These are phyloP conservation scores for Trogon melanurus DNA, from an alignment of 2,113 vertebrate species.

Conservation along the genomic window DNA sequence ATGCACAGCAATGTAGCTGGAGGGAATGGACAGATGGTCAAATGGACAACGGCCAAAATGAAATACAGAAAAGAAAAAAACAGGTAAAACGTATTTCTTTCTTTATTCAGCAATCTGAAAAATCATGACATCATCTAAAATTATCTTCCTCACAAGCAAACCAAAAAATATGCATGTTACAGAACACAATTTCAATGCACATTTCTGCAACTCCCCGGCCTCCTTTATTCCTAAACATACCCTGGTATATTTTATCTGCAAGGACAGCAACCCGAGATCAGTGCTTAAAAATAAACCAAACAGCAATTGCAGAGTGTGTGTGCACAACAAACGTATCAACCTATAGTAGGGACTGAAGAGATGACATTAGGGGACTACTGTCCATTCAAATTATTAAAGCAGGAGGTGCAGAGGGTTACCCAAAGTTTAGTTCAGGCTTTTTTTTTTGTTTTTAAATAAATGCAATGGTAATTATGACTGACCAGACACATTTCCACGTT, in stretches of 20 bases:
- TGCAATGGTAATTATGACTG: neutral
- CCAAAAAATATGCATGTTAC: neutral
- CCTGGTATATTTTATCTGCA: neutral
- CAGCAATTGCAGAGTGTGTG: neutral
- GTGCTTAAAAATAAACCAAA: conserved; percentile 37
- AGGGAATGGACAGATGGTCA: neutral
- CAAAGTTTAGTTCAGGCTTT: neutral
- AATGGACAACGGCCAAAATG: neutral
- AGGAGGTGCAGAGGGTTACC: neutral
- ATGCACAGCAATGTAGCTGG: neutral
- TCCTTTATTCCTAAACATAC: neutral
- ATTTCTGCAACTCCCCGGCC: neutral
- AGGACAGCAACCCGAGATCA: neutral
- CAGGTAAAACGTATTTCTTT: neutral
- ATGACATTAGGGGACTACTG: neutral
- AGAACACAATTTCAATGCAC: neutral
- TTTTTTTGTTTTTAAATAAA: neutral
- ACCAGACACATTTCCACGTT: neutral
- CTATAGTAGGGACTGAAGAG: neutral
- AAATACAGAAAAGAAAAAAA: neutral
- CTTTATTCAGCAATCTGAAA: neutral
- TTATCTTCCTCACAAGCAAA: neutral
- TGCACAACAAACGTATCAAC: neutral
- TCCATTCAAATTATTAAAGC: neutral
- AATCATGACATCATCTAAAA: neutral